Conservation (phyloP, 2,888 invertebrate genomes). For the Carpatolechia fugitivella region DNA sequence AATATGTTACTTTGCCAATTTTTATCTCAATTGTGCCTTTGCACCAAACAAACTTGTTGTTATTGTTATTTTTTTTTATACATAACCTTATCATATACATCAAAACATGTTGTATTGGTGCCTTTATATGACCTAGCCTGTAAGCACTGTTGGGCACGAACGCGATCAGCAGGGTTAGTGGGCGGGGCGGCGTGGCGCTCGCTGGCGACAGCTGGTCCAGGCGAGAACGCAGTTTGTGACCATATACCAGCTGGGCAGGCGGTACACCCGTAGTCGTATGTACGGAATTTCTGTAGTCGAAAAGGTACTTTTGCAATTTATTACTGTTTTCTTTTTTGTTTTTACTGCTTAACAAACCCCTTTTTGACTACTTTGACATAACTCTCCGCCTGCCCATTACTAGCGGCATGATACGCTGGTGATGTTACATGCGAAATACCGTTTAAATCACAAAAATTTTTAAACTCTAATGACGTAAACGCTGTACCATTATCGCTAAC, state of each 20-base stretch:
- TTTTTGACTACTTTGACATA: slow-evolving; percentile 2
- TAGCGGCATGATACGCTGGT: no score
- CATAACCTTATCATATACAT: slow-evolving; percentile 7
- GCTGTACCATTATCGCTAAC: slow-evolving; percentile 15
- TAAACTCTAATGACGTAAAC: slow-evolving; percentile 13
- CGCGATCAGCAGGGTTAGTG: slow-evolving; percentile 9
- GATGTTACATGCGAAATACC: no score
- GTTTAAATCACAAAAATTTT: slow-evolving; percentile 12
- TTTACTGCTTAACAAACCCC: neutral
- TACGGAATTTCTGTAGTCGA: neutral
- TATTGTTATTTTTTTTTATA: slow-evolving; percentile 17
- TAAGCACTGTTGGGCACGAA: slow-evolving; percentile 21
- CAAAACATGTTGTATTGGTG: neutral
- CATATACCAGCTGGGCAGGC: slow-evolving; percentile 1
- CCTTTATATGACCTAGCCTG: slow-evolving; percentile 20
- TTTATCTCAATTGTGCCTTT: slow-evolving; percentile 19
- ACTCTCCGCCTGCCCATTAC: no score
- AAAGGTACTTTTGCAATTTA: neutral
- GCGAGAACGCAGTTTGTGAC: slow-evolving; percentile 17
- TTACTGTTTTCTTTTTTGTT: neutral
- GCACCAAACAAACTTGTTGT: slow-evolving; percentile 18
- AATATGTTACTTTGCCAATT: slow-evolving; percentile 17
- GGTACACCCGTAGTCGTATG: neutral
- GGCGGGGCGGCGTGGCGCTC: slow-evolving; percentile 15
- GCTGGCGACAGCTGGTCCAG: slow-evolving; percentile 21